These are phyloP conservation scores for Bufotes viridis DNA, from an alignment of 2,797 vertebrate species.

Conservation along the genomic window DNA sequence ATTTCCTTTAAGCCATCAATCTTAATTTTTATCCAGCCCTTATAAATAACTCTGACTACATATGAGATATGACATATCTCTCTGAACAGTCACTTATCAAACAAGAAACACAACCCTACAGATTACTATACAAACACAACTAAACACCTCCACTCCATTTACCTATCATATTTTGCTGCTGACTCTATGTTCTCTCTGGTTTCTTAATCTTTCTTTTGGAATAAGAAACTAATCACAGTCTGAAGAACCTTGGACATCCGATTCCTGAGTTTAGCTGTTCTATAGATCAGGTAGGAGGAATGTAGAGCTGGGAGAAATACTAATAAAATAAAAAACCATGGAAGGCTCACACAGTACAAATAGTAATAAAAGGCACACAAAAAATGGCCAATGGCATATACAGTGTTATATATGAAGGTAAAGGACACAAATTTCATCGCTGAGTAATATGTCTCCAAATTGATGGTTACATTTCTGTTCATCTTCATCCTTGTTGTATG, in stretches of 20 bases:
- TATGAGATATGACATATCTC: too few species aligned
- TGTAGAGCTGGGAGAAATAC: background rate
- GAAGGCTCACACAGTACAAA: background rate
- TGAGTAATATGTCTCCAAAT: background rate
- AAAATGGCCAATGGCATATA: background rate
- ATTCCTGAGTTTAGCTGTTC: background rate
- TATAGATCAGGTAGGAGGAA: background rate
- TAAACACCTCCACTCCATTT: too few species aligned
- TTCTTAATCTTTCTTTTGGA: background rate
- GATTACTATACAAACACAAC: background rate
- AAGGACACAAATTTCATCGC: background rate
- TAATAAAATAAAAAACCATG: background rate
- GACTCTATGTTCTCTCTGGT: background rate
- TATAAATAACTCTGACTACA: too few species aligned
- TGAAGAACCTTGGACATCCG: too few species aligned
- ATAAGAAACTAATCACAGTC: background rate
- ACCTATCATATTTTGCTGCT: background rate
- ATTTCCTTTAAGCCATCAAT: too few species aligned
- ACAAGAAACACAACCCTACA: background rate
- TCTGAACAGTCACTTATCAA: background rate
- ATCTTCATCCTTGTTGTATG: background rate
- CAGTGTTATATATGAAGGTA: background rate
- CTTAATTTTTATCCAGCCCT: too few species aligned
- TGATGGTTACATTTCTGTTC: background rate
- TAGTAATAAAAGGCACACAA: background rate